Evolutionary conservation across 1,140 invertebrate species (phyloP), one percentile per base, ranked within the genome.

Genomic region (Bombus superbus): DNA sequence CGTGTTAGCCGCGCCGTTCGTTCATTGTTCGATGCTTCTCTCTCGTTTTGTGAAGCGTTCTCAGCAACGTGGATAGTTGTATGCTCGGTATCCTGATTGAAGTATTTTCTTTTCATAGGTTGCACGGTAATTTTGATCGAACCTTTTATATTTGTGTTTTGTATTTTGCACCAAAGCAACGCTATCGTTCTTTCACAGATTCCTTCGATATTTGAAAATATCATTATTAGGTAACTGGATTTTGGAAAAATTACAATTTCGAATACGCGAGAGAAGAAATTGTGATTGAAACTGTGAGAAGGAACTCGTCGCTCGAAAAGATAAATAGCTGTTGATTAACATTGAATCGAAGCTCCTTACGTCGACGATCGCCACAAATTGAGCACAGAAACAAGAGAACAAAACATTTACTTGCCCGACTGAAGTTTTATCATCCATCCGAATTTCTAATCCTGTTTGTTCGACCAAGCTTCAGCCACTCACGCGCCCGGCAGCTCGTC

Each of bases 11-110:
- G 25, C n/a, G 53, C 11, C 75, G 75, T 77, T 77, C 28, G 53
- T 79, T 72, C 83, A 73, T 80, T 73, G 77, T 85, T 73, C 77
- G 40, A 25, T 32, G 53, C 32, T 80, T n/a, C 25, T n/a, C 32
- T 10, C 35, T 9, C 15, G 64, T n/a, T 62, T n/a, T 22, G 53
- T 18, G 53, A 25, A 38, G 18, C 74, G 35, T 75, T 74, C 28
- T 28, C 18, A 47, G 22, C 15, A 47, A 42, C 42, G 25, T n/a
- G 18, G n/a, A 10, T 47, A 32, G 73, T 15, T 59, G 35, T 3
- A 9, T 69, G 44, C 9, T 28, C 3, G 32, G 6, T 38, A 68
- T 22, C 0, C 1, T 68, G 32, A 35, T 25, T 25, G 4, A 68
- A 38, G n/a, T 66, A 66, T 66, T 66, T 66, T n/a, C 25, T 62